Conservation (phyloP, 1,140 invertebrate genomes). For the Drosophila pallidifrons region DNA sequence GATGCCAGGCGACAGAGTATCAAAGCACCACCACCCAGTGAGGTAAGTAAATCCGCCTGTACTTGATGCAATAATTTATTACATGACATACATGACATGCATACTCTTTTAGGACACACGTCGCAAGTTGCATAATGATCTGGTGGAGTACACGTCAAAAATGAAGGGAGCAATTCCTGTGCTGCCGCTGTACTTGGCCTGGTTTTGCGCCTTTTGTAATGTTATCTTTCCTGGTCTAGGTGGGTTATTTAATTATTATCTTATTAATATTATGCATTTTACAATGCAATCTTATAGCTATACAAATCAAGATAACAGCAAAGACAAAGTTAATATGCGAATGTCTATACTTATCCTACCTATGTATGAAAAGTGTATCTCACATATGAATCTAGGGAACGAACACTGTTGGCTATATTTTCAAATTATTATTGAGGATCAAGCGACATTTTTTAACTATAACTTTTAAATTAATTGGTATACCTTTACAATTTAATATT, state of each 20-base stretch:
- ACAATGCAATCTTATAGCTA: neutral
- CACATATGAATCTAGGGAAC: too few relatives aligned
- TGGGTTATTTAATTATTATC: conserved; percentile 82
- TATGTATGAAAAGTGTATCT: too few relatives aligned
- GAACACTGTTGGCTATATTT: too few relatives aligned
- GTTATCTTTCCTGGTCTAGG: conserved; percentile 94
- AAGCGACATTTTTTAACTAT: too few relatives aligned
- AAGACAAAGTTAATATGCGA: neutral
- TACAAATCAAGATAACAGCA: neutral
- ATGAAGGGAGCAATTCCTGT: conserved; percentile 96
- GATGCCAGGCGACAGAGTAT: conserved; percentile 87
- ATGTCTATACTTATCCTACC: neutral
- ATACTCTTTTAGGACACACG: conserved; percentile 88
- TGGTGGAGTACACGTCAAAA: conserved; percentile 92
- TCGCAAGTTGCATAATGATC: conserved; percentile 90
- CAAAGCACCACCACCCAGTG: conserved; percentile 87
- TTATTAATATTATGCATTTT: neutral
- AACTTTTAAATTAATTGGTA: neutral
- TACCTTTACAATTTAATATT: neutral
- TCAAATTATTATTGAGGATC: too few relatives aligned
- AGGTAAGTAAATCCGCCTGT: conserved; percentile 83
- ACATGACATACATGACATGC: neutral
- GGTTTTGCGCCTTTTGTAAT: conserved; percentile 94
- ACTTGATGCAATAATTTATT: neutral
- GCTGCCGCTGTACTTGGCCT: conserved; percentile 92